A percentile compares a stretch with the other conserved stretches of the same genome.
These are phyloP conservation scores for Drosophila melanica DNA, from an alignment of 1,140 invertebrate species.

Conservation along the genomic window DNA sequence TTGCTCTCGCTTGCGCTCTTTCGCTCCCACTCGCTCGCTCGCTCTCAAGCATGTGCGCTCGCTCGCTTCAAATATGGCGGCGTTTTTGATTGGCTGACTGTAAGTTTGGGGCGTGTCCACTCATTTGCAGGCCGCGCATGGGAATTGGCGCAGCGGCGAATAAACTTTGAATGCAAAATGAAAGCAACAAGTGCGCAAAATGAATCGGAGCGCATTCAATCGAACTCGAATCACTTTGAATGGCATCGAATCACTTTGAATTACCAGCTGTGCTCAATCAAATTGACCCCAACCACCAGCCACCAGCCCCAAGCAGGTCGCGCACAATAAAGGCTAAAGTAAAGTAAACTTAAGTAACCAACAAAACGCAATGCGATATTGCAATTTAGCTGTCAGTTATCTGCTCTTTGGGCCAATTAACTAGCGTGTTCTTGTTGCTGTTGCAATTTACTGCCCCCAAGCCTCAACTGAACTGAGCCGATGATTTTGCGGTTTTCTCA, in stretches of 20 bases:
- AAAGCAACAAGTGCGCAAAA: conserved; percentile 70
- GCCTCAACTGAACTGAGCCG: conserved; percentile 45
- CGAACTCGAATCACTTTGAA: conserved; percentile 28
- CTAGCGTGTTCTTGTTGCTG: conserved; percentile 60
- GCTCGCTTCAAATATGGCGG: conserved; percentile 78
- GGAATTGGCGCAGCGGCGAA: conserved; percentile 29
- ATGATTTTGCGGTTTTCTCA: conserved; percentile 77
- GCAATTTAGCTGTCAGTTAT: conserved; percentile 78
- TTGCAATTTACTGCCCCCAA: conserved; percentile 75
- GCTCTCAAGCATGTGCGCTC: conserved; percentile 18
- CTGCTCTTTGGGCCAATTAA: conserved; percentile 79
- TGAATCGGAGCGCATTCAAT: conserved; percentile 29
- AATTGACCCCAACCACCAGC: conserved; percentile 40
- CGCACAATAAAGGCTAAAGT: conserved; percentile 28
- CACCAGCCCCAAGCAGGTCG: conserved; percentile 23
- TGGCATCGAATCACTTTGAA: conserved; percentile 58
- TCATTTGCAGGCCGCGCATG: conserved; percentile 23
- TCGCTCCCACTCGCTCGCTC: conserved; percentile 26
- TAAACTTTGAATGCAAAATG: conserved; percentile 43
- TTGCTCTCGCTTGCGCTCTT: conserved; percentile 35
- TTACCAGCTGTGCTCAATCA: conserved; percentile 55
- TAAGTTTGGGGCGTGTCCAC: conserved; percentile 36
- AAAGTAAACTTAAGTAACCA: conserved; percentile 54
- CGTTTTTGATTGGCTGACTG: conserved; percentile 54
- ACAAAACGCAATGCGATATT: conserved; percentile 77